phyloP scores from a whole-genome alignment of 2,113 vertebrate species.

The Pionites leucogaster region DNA sequence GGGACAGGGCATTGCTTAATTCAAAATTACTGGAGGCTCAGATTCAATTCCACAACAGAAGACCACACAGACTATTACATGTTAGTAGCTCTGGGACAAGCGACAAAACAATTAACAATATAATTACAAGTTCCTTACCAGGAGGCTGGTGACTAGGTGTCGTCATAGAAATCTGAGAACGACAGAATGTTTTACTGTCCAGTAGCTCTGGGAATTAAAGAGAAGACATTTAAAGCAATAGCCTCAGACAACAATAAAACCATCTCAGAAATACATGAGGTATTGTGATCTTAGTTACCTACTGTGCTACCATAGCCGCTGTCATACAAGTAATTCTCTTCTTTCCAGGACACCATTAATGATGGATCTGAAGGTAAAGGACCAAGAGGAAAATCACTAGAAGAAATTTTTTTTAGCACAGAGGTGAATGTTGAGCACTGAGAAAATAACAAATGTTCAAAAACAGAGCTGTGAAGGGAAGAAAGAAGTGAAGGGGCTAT shows the following conservation, averaged over 20 bases:
- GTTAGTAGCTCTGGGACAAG: background rate
- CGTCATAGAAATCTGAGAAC: conserved; percentile 76
- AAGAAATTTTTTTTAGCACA: background rate
- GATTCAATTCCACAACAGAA: background rate
- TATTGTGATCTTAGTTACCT: conserved; percentile 75
- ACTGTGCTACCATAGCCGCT: conserved; percentile 82
- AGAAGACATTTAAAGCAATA: background rate
- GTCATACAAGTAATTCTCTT: conserved; percentile 80
- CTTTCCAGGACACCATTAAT: conserved; percentile 79
- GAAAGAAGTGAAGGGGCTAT: background rate
- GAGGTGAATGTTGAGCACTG: background rate
- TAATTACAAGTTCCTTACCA: conserved; percentile 69
- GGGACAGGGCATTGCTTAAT: background rate
- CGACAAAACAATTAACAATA: background rate
- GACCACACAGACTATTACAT: background rate
- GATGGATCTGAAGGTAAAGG: conserved; percentile 65
- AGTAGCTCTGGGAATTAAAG: conserved; percentile 70
- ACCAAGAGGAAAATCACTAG: background rate
- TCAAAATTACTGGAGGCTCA: conserved; percentile 4
- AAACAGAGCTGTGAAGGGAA: background rate
- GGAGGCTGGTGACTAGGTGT: conserved; percentile 67
- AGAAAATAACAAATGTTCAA: background rate
- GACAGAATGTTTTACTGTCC: conserved; percentile 78
- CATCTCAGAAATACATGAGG: background rate
- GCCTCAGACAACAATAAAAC: background rate